phyloP scores from a whole-genome alignment of 2,797 vertebrate species.

The Pipistrellus kuhlii region DNA sequence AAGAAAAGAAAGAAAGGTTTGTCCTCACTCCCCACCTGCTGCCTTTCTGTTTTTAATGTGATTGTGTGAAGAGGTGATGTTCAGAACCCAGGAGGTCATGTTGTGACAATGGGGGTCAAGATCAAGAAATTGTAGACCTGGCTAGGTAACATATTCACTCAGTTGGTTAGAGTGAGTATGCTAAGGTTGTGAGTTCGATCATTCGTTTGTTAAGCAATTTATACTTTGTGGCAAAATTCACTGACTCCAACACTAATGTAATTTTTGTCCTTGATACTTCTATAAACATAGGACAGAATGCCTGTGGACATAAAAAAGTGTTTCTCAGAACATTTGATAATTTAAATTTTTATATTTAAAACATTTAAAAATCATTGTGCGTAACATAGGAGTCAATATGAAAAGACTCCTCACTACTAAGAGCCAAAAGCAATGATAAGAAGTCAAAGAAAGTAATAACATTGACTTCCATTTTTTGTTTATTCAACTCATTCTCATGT shows the following conservation, averaged over 20 bases:
- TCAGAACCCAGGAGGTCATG: not conserved
- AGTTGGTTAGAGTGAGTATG: not conserved
- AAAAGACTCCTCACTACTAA: constrained; percentile 4
- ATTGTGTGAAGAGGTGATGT: not conserved
- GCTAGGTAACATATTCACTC: not conserved
- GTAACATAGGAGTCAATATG: constrained; percentile 25
- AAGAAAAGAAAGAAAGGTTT: constrained; percentile 32
- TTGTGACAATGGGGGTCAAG: not conserved
- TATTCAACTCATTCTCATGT: not conserved
- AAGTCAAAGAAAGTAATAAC: constrained; percentile 48
- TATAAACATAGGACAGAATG: not conserved
- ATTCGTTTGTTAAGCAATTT: not conserved
- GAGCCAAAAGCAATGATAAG: constrained; percentile 29
- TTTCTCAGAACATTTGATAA: not conserved
- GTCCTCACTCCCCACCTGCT: not conserved
- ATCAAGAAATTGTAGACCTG: not conserved
- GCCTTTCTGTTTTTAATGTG: constrained; percentile 21
- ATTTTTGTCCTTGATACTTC: not conserved
- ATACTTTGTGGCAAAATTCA: not conserved
- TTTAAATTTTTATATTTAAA: not conserved
- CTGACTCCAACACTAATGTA: not conserved
- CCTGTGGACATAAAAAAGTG: not conserved
- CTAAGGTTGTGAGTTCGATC: not conserved
- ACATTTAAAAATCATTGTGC: not conserved
- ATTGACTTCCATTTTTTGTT: constrained; percentile 7